Evolutionary conservation across 2,888 invertebrate genomes (phyloP).

Genomic region (Metalampra italica): DNA sequence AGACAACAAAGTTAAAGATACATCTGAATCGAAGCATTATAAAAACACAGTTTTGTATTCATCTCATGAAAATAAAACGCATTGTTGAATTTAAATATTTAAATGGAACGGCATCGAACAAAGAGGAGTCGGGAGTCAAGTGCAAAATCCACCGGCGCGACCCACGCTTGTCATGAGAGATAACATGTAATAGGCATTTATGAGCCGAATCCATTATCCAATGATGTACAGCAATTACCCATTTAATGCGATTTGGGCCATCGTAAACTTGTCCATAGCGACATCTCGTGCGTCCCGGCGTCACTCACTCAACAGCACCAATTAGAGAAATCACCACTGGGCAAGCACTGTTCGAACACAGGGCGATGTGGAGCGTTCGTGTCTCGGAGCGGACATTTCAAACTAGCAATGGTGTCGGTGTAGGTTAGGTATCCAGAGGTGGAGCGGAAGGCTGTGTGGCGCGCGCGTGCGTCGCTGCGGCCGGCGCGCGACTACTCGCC

Average conservation of each 20-base stretch:
- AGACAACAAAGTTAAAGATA: conserved; percentile 18
- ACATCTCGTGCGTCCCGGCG: conserved; percentile 62
- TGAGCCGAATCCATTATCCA: conserved; percentile 75
- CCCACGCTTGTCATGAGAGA: conserved; percentile 58
- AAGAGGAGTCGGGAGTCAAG: conserved; percentile 59
- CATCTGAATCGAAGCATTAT: conserved; percentile 27
- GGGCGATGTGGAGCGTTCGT: conserved; percentile 48
- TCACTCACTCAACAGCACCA: conserved; percentile 74
- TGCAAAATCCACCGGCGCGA: conserved; percentile 60
- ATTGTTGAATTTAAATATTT: conserved; percentile 60
- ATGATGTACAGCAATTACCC: conserved; percentile 77
- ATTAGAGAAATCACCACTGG: conserved; percentile 64
- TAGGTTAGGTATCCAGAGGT: conserved; percentile 53
- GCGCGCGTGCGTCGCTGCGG: conserved; percentile 73
- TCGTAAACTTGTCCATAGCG: conserved; percentile 60
- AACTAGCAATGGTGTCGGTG: conserved; percentile 35
- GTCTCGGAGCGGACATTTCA: conserved; percentile 62
- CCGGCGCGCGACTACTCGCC: conserved; percentile 70
- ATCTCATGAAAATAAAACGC: conserved; percentile 56
- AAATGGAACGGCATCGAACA: conserved; percentile 59
- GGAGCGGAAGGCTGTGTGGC: conserved; percentile 44
- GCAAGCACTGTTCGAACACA: conserved; percentile 57
- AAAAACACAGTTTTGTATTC: conserved; percentile 54
- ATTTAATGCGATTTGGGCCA: conserved; percentile 77
- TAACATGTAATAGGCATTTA: conserved; percentile 60